Evolutionary conservation across 2,113 vertebrate species (phyloP), one percentile per base, ranked within the genome.

Genomic region (Dipodomys merriami): DNA sequence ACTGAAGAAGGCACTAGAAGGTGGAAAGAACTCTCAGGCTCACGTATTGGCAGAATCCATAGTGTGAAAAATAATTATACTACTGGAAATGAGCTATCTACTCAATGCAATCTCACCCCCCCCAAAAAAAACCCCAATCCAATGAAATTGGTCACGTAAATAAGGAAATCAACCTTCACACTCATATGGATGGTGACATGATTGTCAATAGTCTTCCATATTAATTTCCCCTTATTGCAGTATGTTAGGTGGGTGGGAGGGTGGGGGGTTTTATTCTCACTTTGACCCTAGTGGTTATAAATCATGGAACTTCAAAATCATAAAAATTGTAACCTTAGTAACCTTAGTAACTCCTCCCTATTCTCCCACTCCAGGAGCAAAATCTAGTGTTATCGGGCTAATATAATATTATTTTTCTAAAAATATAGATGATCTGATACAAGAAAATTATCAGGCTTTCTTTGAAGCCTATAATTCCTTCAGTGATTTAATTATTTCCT

Each of bases 401-500:
- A 91, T 90, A 30, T 82, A 69, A 67, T 93, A 15, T 89, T 95
- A 81, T 78, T 89, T 92, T 68, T 30, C 27, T 76, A 95, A 96
- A 96, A 87, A 82, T 83, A 93, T 33, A 87, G 65, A 90, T 95
- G 94, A 95, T n/a, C 80, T 76, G 33, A 35, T 88, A 57, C 16
- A 73, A 65, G 83, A 79, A 33, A 83, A 57, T 67, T 77, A 91
- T 67, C 35, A 10, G 19, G 27, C 33, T 90, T 96, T 96, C 60
- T 95, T 82, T 77, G 86, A 90, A 91, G 88, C 68, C 67, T 90
- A 11, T 95, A 76, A 68, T 93, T 91, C 39, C 25, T 83, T 25
- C 33, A 33, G 67, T 96, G 82, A 90, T 85, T 94, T 95, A 82
- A 93, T 91, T 95, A 39, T 92, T 53, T 81, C 53, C 73, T 67